Conservation (phyloP, 2,888 invertebrate genomes). For the Idaea biselata region DNA sequence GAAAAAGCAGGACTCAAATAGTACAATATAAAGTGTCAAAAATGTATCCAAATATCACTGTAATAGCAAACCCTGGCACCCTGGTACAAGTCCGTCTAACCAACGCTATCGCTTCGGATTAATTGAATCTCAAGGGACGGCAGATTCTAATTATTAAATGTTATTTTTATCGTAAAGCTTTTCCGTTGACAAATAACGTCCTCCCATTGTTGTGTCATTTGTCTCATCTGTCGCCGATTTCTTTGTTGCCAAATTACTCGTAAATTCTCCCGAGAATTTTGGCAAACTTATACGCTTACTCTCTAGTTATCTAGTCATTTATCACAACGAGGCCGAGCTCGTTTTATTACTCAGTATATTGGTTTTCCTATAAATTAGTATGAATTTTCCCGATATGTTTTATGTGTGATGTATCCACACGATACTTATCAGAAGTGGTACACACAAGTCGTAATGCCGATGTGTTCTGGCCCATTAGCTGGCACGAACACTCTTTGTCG, state of each 20-base stretch:
- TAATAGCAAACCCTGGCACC: too few relatives aligned
- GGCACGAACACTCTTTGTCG: constrained; percentile 61
- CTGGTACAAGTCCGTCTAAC: too few relatives aligned
- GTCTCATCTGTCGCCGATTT: constrained; percentile 1
- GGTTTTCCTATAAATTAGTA: constrained; percentile 22
- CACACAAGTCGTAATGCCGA: constrained; percentile 43
- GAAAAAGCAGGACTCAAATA: too few relatives aligned
- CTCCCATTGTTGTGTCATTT: constrained; percentile 6
- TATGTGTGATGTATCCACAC: neutral
- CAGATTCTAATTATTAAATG: neutral
- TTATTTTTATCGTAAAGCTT: constrained; percentile 4
- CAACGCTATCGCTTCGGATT: too few relatives aligned
- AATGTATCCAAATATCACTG: too few relatives aligned
- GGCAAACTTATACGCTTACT: constrained; percentile 2
- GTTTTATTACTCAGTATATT: neutral
- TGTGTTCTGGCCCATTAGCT: constrained; percentile 59
- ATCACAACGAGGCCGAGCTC: neutral
- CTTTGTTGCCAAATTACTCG: constrained; percentile 1
- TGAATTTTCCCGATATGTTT: neutral
- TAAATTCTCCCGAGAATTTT: neutral
- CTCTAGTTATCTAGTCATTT: constrained; percentile 1
- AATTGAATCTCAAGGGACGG: neutral
- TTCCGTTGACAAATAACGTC: neutral
- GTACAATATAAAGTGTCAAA: too few relatives aligned
- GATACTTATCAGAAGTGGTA: constrained; percentile 41